These are phyloP conservation scores for Mimumesa dahlbomi DNA, from an alignment of 2,888 invertebrate genomes.

Conservation along the genomic window DNA sequence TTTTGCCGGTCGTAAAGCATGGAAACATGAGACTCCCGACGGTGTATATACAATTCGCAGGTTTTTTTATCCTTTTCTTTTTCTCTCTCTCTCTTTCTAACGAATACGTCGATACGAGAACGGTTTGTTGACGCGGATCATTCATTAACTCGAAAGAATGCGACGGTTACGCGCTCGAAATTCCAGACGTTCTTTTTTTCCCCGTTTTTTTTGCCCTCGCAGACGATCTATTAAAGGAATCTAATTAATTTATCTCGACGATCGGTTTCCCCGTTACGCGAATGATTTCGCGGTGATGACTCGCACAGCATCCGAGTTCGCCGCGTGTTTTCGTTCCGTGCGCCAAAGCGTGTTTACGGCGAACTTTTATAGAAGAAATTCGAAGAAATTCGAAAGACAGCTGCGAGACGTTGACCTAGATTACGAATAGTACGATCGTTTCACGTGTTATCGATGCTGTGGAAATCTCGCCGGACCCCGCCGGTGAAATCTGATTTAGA, in stretches of 20 bases:
- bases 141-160: conserved; percentile 34
- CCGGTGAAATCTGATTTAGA: too few relatives aligned
- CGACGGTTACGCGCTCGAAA: conserved; percentile 32
- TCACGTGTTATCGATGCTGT: background rate
- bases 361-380: conserved; percentile 1
- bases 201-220: conserved; percentile 9
- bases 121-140: conserved; percentile 7
- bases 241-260: conserved; percentile 35
- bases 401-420: conserved; percentile 13
- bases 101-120: conserved; percentile 7
- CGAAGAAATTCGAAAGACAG: too few relatives aligned
- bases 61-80: too few relatives aligned
- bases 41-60: background rate
- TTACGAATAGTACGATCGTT: conserved; percentile 10
- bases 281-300: too few relatives aligned
- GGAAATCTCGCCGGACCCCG: too few relatives aligned
- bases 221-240: conserved; percentile 36
- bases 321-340: background rate
- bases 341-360: background rate
- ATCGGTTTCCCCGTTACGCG: conserved; percentile 2
- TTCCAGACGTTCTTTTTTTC: conserved; percentile 25
- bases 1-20: too few relatives aligned
- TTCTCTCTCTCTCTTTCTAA: too few relatives aligned
- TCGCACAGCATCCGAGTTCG: too few relatives aligned
- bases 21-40: conserved; percentile 1